Conservation (phyloP, 92 coral and sea anemone genomes). For the Actinostola sp. region DNA sequence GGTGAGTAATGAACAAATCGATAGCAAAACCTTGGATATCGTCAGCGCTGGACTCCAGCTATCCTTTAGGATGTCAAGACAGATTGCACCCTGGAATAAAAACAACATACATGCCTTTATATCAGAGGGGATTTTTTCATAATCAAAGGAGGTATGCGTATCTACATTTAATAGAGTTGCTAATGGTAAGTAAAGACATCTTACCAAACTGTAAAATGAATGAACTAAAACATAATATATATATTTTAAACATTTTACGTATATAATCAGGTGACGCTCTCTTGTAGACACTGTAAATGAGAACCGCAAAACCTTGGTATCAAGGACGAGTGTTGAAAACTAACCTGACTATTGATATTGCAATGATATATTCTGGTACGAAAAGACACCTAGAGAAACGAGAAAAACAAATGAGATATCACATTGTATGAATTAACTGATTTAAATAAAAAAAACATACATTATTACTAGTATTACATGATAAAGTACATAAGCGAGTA, state of each 20-base stretch:
- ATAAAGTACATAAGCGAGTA: too few relatives aligned
- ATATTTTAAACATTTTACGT: too few relatives aligned
- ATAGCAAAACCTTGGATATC: slow-evolving; percentile 88
- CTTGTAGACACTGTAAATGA: neutral
- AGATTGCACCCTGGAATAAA: slow-evolving; percentile 71
- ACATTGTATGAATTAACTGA: neutral
- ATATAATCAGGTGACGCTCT: neutral
- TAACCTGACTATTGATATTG: slow-evolving; percentile 86
- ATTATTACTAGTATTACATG: too few relatives aligned
- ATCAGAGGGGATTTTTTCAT: neutral
- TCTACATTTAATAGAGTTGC: neutral
- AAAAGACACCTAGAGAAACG: slow-evolving; percentile 67
- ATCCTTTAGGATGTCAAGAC: slow-evolving; percentile 90
- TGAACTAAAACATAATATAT: too few relatives aligned
- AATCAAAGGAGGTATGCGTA: neutral
- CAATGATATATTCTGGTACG: slow-evolving; percentile 87
- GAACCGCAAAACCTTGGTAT: neutral
- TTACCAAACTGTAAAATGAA: too few relatives aligned
- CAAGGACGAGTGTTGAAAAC: neutral
- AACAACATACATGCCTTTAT: neutral
- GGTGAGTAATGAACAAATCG: slow-evolving; percentile 84
- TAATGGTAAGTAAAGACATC: too few relatives aligned
- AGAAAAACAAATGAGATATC: neutral
- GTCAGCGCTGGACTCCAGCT: slow-evolving; percentile 98
- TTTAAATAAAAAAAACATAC: neutral